Base-by-base conservation (phyloP, 2,113 vertebrate genomes). In the Cervus canadensis region DNA sequence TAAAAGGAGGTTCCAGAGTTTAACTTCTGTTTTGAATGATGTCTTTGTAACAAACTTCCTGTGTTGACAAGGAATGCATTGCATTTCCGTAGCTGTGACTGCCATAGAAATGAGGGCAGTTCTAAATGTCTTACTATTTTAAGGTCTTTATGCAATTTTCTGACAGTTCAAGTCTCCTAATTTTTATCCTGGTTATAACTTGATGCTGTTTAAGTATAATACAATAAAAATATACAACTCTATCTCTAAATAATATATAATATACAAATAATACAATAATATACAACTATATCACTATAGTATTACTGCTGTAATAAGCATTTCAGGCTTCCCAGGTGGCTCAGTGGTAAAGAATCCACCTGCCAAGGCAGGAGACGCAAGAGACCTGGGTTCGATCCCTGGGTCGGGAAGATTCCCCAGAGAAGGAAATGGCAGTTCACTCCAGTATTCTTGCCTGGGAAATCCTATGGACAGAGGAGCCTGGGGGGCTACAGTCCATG, bases 41-140 rank as follows among this genome's bases (percentile, higher is more conserved):
- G 83, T 79, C 92, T 96, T 96, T 97, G 81, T 92, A 93, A 93
- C 30, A 91, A 86, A 94, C 50, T 92, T 98, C 87, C 94, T 96
- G 54, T 82, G 85, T 87, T 94, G 81, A 93, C 82, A 92, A 97
- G 43, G 60, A 45, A 67, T 36, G 36, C 14, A 13, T 1, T 56
- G 64, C 15, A 52, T 78, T 71, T 97, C 87, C 33, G 0, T 43
- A 48, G 50, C 64, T 87, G 62, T 45, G 64, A 50, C 52, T 62
- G 76, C 87, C 28, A 23, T 2, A n/a, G 56, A 87, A 85, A 81
- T 33, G 33, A 88, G 19, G 54, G n/a, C 11, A 7, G 15, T 91
- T 54, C 60, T 50, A 89, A 74, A 92, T 60, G 26, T 21, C 56
- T 85, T 40, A 4, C 26, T 67, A 76, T 54, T 89, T 92, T 57